Evolutionary conservation across 92 coral and sea anemone genomes (phyloP).

Genomic region (Zoanthus sociatus): DNA sequence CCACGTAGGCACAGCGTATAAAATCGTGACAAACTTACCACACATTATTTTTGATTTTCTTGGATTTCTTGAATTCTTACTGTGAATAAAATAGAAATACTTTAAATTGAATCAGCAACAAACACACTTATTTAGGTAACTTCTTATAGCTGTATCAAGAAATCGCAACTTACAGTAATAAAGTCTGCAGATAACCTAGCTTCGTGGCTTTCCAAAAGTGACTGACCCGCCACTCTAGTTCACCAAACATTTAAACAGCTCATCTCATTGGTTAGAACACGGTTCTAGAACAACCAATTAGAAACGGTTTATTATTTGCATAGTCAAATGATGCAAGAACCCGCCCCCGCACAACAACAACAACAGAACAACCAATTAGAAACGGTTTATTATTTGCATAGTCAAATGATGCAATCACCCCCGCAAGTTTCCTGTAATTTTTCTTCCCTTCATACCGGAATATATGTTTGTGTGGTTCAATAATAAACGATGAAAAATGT

Average conservation of each 20-base stretch:
- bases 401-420: too few species aligned
- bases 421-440: too few species aligned
- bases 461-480: too few species aligned
- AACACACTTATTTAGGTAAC: not conserved
- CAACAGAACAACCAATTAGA: constrained; percentile 30
- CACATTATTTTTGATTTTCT: constrained; percentile 7
- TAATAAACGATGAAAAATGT: too few species aligned
- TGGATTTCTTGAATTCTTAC: not conserved
- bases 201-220: not conserved
- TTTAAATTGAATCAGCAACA: not conserved
- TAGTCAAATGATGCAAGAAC: not conserved
- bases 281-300: constrained; percentile 19
- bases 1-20: constrained; percentile 23
- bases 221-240: not conserved
- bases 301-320: constrained; percentile 5
- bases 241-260: not conserved
- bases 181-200: not conserved
- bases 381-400: not conserved
- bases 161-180: not conserved
- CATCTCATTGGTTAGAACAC: constrained; percentile 29
- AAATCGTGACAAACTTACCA: constrained; percentile 14
- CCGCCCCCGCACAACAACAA: not conserved
- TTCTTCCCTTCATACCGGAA: too few species aligned
- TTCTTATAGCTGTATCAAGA: not conserved
- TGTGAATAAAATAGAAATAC: not conserved